These are phyloP conservation scores for Drosophila nr. medialis DNA, from an alignment of 2,888 invertebrate genomes.

Conservation along the genomic window DNA sequence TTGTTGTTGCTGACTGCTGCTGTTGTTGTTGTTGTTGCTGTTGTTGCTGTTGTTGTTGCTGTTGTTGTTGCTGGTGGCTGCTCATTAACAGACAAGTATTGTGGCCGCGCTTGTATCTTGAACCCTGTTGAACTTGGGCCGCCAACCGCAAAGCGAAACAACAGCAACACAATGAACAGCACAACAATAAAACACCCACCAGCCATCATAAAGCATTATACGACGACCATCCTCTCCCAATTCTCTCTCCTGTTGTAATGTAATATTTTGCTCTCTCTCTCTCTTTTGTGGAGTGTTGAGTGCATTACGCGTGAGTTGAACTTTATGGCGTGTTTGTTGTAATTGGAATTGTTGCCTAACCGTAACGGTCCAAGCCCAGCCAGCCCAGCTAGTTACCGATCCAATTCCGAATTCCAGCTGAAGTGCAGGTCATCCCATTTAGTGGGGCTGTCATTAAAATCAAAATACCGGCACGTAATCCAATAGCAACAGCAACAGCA, in stretches of 20 bases:
- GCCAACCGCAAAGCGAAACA: slow-evolving; percentile 68
- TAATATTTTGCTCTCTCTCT: slow-evolving; percentile 14
- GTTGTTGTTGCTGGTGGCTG: slow-evolving; percentile 33
- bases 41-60: slow-evolving; percentile 17
- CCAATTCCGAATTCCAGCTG: slow-evolving; percentile 27
- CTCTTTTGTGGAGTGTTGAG: slow-evolving; percentile 32
- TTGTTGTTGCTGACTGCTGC: slow-evolving; percentile 35
- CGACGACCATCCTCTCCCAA: slow-evolving; percentile 16
- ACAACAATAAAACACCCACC: slow-evolving; percentile 56
- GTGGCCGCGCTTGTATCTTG: slow-evolving; percentile 64
- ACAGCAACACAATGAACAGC: slow-evolving; percentile 8
- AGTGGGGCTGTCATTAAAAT: slow-evolving; percentile 62
- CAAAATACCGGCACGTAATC: slow-evolving; percentile 75
- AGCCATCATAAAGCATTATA: slow-evolving; percentile 32
- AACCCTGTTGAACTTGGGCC: slow-evolving; percentile 67
- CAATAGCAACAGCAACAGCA: slow-evolving; percentile 53
- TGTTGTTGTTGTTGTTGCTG: not conserved
- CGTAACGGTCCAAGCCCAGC: slow-evolving; percentile 56
- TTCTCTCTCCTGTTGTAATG: slow-evolving; percentile 19
- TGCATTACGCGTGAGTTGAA: slow-evolving; percentile 56
- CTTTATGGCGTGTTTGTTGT: slow-evolving; percentile 69
- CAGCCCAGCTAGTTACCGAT: slow-evolving; percentile 42
- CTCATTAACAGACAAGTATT: slow-evolving; percentile 59
- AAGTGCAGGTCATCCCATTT: slow-evolving; percentile 57
- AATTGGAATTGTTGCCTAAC: slow-evolving; percentile 71